Base-by-base conservation (phyloP, 2,797 vertebrate genomes). In the Helostoma temminkii region DNA sequence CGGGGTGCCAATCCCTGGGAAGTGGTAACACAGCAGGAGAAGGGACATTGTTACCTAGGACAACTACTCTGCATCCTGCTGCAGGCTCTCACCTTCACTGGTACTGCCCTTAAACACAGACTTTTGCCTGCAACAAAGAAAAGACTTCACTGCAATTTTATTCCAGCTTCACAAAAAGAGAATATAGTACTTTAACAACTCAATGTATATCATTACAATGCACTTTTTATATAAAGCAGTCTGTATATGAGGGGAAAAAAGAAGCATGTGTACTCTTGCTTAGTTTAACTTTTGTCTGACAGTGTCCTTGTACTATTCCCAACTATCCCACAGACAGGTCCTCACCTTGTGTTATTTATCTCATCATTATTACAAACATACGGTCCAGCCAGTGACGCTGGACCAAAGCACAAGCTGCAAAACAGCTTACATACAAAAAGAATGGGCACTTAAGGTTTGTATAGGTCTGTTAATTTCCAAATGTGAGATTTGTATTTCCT, bases 1-100 rank as follows among this genome's bases (percentile, higher is more conserved):
- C 9, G 98, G 98, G 0, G 95, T 99, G 48, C 95, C 98, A 48
- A 98, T 99, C 76, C 98, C 98, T 3, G 98, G 98, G n/a, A 99
- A 98, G 88, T 99, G 97, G 97, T 99, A 94, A 94, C 86, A 57
- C 53, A 56, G 34, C 61, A 61, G 25, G 41, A 49, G 24, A 3
- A 45, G 81, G 81, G 75, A 78, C 77, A 55, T 66, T 58, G 62
- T 73, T 65, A 71, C 77, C 42, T 3, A 81, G 78, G 82, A 83
- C 73, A 84, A 76, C 72, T 50, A n/a, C 52, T 82, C 82, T 82
- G 69, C 78, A 84, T 80, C 80, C 81, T 85, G 78, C 85, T 78
- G 76, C 84, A 86, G 84, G 79, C 74, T 84, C 64, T 69, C 24
- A 66, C 61, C 70, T 42, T 81, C 74, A 61, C 68, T 78, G 64